A percentile compares a stretch with the other conserved stretches of the same genome.
Conservation (phyloP, 2,797 vertebrate genomes). For the Gambelia wislizenii region DNA sequence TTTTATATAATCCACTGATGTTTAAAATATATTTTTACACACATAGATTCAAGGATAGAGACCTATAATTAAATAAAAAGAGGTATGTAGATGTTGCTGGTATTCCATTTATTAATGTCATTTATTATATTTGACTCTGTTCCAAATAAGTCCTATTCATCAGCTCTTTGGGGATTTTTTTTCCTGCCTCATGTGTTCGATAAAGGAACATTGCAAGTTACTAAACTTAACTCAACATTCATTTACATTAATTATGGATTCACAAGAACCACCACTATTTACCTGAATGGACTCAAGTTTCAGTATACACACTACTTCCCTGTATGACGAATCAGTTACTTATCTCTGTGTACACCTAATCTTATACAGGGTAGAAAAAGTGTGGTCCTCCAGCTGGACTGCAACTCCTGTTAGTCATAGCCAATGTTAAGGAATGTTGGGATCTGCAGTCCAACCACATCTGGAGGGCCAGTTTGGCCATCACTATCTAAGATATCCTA, state of each 20-base stretch:
- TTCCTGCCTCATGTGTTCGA: not conserved
- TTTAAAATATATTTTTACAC: not conserved
- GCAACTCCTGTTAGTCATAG: too few relatives aligned
- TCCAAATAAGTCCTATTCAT: not conserved
- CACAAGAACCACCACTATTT: not conserved
- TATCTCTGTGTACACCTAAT: not conserved
- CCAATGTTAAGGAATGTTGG: too few relatives aligned
- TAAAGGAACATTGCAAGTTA: not conserved
- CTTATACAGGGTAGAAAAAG: not conserved
- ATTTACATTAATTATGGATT: not conserved
- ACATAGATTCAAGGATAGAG: not conserved
- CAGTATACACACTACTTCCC: not conserved
- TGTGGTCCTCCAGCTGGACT: too few relatives aligned
- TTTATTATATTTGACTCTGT: not conserved
- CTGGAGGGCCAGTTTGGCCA: not conserved
- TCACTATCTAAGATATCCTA: not conserved
- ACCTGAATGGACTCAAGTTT: not conserved
- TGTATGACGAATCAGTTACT: not conserved
- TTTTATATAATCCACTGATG: not conserved
- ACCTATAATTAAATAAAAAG: not conserved
- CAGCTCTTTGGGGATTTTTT: not conserved
- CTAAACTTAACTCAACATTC: not conserved
- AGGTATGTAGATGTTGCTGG: not conserved
- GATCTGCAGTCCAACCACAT: not conserved
- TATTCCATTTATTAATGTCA: not conserved